Evolutionary conservation across 23 tunicate species (phyloP).

Genomic region (Styela clava): DNA sequence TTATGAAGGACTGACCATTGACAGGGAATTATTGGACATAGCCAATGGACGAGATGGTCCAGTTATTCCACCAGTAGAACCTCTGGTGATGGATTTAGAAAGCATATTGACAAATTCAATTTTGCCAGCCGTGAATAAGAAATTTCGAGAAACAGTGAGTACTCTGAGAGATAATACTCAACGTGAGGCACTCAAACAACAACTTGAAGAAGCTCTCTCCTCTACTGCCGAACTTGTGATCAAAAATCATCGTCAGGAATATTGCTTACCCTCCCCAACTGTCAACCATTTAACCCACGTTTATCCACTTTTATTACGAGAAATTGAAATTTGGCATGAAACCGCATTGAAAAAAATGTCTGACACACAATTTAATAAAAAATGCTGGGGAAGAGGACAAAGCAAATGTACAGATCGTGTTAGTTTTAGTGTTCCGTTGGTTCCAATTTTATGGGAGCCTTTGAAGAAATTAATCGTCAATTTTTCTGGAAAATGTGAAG

Average conservation of each 20-base stretch:
- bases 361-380: neutral
- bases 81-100: neutral
- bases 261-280: slow-evolving; percentile 49
- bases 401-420: slow-evolving; percentile 25
- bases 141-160: slow-evolving; percentile 33
- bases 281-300: slow-evolving; percentile 61
- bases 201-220: slow-evolving; percentile 48
- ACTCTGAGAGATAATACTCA: slow-evolving; percentile 26
- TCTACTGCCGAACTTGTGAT: slow-evolving; percentile 50
- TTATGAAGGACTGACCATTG: neutral
- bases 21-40: neutral
- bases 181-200: slow-evolving; percentile 32
- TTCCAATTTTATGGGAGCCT: slow-evolving; percentile 75
- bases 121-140: slow-evolving; percentile 35
- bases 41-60: neutral
- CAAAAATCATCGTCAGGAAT: slow-evolving; percentile 59
- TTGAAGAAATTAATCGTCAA: slow-evolving; percentile 42
- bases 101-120: slow-evolving; percentile 38
- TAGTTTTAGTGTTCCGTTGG: slow-evolving; percentile 58
- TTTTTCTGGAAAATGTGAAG: slow-evolving; percentile 54
- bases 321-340: slow-evolving; percentile 73
- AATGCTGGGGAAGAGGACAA: slow-evolving; percentile 47
- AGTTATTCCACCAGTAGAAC: neutral
- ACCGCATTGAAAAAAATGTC: slow-evolving; percentile 60
- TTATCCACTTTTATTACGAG: slow-evolving; percentile 68